Evolutionary conservation across 2,797 vertebrate species (phyloP).

Genomic region (Synanceia verrucosa): DNA sequence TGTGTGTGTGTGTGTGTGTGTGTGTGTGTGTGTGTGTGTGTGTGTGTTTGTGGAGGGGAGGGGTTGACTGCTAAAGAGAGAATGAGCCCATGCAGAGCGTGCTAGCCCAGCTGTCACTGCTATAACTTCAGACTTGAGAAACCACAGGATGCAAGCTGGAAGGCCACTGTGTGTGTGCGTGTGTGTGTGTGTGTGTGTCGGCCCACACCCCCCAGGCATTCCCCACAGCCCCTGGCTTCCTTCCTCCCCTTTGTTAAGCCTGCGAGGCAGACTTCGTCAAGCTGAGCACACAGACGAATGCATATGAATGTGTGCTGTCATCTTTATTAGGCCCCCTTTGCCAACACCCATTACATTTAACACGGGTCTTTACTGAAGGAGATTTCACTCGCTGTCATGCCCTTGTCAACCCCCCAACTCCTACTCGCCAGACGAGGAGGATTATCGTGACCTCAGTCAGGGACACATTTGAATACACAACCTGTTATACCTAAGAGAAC

Average conservation of each 20-base stretch:
- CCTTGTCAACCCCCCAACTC: slow-evolving; percentile 32
- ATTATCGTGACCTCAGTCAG: slow-evolving; percentile 57
- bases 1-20: slow-evolving; percentile 24
- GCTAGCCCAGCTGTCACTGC: slow-evolving; percentile 80
- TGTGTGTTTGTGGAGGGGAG: slow-evolving; percentile 10
- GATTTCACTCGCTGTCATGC: slow-evolving; percentile 61
- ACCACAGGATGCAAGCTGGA: slow-evolving; percentile 69
- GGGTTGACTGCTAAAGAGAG: slow-evolving; percentile 50
- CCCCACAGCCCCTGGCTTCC: slow-evolving; percentile 75
- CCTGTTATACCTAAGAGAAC: slow-evolving; percentile 47
- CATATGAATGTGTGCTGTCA: slow-evolving; percentile 85
- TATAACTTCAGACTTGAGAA: slow-evolving; percentile 69
- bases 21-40: slow-evolving; percentile 12
- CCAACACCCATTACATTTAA: slow-evolving; percentile 78
- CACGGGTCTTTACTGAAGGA: slow-evolving; percentile 63
- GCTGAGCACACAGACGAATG: slow-evolving; percentile 85
- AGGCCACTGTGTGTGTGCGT: slow-evolving; percentile 39
- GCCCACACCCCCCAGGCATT: slow-evolving; percentile 66
- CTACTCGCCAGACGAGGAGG: slow-evolving; percentile 58
- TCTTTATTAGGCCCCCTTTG: slow-evolving; percentile 79
- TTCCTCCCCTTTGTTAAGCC: slow-evolving; percentile 85
- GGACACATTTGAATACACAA: slow-evolving; percentile 70
- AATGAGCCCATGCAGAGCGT: slow-evolving; percentile 72
- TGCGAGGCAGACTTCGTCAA: slow-evolving; percentile 80
- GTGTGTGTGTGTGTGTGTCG: slow-evolving; percentile 35